Conservation (phyloP, 2,113 vertebrate species). For the Mastomys natalensis region DNA sequence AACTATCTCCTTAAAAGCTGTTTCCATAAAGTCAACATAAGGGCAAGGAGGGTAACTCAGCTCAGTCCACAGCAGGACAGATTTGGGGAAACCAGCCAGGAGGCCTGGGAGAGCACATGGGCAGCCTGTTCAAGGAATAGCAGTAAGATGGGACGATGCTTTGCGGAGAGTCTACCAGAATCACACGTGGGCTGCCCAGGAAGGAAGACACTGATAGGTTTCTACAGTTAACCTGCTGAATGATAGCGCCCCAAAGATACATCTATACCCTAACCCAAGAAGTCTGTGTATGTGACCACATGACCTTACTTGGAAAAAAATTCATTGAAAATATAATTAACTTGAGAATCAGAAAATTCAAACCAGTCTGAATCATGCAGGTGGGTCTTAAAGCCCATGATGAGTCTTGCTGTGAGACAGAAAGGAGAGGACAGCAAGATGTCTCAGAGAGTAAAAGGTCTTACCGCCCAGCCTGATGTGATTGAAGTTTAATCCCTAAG, state of each 20-base stretch:
- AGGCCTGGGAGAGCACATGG: neutral
- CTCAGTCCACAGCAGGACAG: neutral
- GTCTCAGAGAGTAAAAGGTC: neutral
- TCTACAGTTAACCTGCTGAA: neutral
- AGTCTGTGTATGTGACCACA: neutral
- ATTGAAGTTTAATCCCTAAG: neutral
- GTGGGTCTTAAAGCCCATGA: neutral
- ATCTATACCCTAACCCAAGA: no score
- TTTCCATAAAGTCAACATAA: neutral
- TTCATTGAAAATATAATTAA: neutral
- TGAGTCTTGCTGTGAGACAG: neutral
- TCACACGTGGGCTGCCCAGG: no score
- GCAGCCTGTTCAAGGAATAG: neutral
- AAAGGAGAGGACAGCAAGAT: neutral
- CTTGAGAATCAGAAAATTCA: neutral
- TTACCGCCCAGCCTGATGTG: neutral
- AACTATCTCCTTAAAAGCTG: neutral
- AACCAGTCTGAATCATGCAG: neutral
- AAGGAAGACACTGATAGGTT: neutral
- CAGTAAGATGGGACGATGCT: rapidly evolving
- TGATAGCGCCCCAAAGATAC: neutral
- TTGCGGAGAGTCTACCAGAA: neutral
- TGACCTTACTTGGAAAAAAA: no score
- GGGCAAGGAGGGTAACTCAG: neutral
- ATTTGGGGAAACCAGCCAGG: neutral